A percentile compares a stretch with the other conserved stretches of the same genome.
phyloP scores from a whole-genome alignment of 2,888 invertebrate genomes.

The Carterocephalus palaemon region DNA sequence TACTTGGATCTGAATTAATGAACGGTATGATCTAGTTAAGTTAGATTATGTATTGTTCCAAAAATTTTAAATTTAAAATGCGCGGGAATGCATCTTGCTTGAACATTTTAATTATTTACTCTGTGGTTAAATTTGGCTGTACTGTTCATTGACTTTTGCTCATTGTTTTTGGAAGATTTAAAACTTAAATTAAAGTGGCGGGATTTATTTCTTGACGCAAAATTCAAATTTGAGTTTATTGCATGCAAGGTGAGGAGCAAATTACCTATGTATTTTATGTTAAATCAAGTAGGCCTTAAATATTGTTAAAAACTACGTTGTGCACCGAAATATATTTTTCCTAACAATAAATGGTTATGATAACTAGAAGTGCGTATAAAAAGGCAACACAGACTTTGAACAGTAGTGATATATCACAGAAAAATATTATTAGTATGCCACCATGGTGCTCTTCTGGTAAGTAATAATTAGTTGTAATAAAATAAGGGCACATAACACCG shows the following conservation, averaged over 20 bases:
- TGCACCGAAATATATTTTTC: neutral
- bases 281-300: constrained; percentile 23
- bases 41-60: too few species aligned
- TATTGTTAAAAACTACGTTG: too few species aligned
- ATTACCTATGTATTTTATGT: too few species aligned
- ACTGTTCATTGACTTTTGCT: constrained; percentile 5
- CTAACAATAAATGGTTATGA: constrained; percentile 42
- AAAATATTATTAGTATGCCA: constrained; percentile 17
- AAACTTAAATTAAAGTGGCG: constrained; percentile 15
- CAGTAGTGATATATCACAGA: constrained; percentile 36
- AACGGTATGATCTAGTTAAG: too few species aligned
- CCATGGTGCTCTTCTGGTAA: constrained; percentile 43
- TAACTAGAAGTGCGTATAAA: constrained; percentile 46
- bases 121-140: neutral
- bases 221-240: too few species aligned
- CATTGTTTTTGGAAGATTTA: neutral
- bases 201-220: constrained; percentile 13
- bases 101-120: too few species aligned
- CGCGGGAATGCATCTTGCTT: too few species aligned
- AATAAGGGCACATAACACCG: too few species aligned
- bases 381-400: constrained; percentile 46
- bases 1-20: too few species aligned
- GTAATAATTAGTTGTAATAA: constrained; percentile 27
- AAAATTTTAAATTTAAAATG: too few species aligned
- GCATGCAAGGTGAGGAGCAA: too few species aligned